Percentiles rank a stretch among this genome's conserved stretches.
phyloP scores from a whole-genome alignment of 2,888 invertebrate species.

The Synanthedon formicaeformis region DNA sequence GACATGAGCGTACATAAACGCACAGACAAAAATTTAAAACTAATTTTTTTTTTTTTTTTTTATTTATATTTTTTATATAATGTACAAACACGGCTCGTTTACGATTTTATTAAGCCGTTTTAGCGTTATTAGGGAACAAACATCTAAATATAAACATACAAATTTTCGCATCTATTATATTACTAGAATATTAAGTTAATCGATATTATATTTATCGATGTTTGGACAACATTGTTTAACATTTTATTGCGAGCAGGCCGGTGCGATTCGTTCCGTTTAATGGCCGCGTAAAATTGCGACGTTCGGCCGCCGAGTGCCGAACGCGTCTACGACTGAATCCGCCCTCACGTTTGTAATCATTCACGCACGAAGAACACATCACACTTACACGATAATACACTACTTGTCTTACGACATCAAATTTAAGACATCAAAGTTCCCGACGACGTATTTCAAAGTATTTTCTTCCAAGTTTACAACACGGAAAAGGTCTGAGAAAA shows the following conservation, averaged over 20 bases:
- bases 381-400: conserved; percentile 3
- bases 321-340: neutral
- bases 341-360: conserved; percentile 41
- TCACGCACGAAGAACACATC: conserved; percentile 34
- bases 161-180: no score
- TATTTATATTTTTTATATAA: no score
- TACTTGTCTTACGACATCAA: neutral
- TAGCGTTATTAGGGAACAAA: no score
- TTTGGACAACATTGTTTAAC: conserved; percentile 4
- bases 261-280: conserved; percentile 33
- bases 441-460: no score
- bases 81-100: no score
- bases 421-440: neutral
- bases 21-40: no score
- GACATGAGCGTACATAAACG: no score
- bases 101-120: no score
- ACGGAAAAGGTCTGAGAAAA: no score
- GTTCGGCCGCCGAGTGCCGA: conserved; percentile 19
- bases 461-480: neutral
- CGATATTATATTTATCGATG: neutral
- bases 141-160: no score
- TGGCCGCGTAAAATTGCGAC: conserved; percentile 38
- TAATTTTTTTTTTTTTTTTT: no score
- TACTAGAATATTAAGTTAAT: conserved; percentile 3
- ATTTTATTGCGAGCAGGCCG: conserved; percentile 34